A percentile compares a stretch with the other conserved stretches of the same genome.
These are phyloP conservation scores for Eupithecia subfuscata DNA, from an alignment of 2,888 invertebrate species.

Conservation along the genomic window DNA sequence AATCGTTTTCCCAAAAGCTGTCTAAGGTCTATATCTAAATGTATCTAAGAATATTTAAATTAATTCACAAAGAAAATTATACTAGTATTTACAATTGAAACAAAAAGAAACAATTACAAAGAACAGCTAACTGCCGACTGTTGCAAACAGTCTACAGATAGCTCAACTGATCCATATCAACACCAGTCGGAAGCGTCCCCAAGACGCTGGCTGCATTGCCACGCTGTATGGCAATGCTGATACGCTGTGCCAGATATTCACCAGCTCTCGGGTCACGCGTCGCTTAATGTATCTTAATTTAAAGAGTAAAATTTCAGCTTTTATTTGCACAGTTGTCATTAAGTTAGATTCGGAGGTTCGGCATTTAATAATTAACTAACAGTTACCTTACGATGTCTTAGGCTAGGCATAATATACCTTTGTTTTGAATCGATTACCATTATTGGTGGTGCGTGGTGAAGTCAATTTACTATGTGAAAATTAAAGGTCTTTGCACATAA, in stretches of 20 bases:
- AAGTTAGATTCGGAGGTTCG: background rate
- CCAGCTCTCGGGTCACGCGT: no score
- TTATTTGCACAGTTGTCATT: background rate
- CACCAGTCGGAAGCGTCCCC: no score
- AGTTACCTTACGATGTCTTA: background rate
- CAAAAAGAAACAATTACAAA: no score
- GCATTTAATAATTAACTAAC: background rate
- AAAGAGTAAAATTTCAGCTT: background rate
- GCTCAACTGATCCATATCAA: no score
- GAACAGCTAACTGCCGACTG: no score
- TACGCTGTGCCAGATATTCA: no score
- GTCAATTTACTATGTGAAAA: constrained; percentile 13
- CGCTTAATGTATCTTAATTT: background rate
- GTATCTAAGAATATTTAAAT: no score
- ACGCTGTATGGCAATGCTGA: no score
- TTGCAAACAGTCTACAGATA: no score
- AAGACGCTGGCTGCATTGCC: no score
- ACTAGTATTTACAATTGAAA: no score
- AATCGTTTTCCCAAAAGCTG: background rate
- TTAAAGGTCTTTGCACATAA: constrained; percentile 7
- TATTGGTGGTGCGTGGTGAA: background rate
- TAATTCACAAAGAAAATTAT: no score
- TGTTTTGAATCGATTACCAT: constrained; percentile 2
- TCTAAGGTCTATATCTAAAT: background rate
- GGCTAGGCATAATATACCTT: background rate